These are phyloP conservation scores for Morpho helenor DNA, from an alignment of 2,888 invertebrate species.

Conservation along the genomic window DNA sequence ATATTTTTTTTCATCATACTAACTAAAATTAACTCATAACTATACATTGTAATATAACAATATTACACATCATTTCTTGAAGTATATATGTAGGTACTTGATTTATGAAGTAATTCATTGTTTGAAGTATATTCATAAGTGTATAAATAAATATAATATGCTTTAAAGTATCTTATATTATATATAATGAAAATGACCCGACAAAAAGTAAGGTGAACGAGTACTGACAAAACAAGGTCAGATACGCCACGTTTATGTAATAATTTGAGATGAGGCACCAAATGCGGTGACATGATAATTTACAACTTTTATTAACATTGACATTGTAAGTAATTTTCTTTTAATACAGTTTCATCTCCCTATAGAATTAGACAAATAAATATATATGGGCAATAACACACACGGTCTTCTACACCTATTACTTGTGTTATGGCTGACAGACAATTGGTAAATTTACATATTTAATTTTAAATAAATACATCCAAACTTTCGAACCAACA, in stretches of 20 bases:
- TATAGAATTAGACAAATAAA: background rate
- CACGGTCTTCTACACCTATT: background rate
- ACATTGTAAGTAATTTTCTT: slow-evolving; percentile 32
- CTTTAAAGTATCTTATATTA: slow-evolving; percentile 1
- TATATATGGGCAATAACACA: no score
- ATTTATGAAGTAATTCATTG: no score
- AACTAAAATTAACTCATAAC: no score
- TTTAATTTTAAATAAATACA: no score
- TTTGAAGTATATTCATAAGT: background rate
- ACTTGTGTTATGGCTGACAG: no score
- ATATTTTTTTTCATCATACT: no score
- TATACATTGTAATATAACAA: no score
- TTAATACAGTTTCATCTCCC: background rate
- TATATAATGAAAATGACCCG: slow-evolving; percentile 31
- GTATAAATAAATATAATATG: background rate
- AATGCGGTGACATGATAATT: slow-evolving; percentile 29
- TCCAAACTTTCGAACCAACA: no score
- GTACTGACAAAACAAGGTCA: slow-evolving; percentile 44
- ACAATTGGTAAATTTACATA: no score
- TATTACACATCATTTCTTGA: no score
- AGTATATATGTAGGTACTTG: no score
- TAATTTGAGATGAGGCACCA: slow-evolving; percentile 37
- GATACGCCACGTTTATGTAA: slow-evolving; percentile 47
- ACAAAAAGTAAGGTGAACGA: slow-evolving; percentile 36
- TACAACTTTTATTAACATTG: slow-evolving; percentile 38